A percentile compares a stretch with the other conserved stretches of the same genome.
These are phyloP conservation scores for Diorhabda carinulata DNA, from an alignment of 1,140 invertebrate species.

Conservation along the genomic window DNA sequence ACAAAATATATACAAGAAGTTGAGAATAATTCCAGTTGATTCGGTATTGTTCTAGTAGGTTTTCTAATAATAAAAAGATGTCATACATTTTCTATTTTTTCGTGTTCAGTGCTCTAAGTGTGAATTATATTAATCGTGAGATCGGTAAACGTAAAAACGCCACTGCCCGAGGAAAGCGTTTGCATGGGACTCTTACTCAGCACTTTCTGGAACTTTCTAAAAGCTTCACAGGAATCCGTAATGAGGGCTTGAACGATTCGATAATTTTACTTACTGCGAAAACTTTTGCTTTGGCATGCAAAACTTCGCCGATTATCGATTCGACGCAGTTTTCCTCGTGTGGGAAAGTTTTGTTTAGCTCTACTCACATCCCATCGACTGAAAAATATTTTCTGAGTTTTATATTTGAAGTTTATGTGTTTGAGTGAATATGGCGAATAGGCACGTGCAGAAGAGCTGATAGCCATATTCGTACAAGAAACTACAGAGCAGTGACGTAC, in stretches of 20 bases:
- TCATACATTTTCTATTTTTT: too few species aligned
- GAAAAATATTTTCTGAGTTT: slow-evolving; percentile 3
- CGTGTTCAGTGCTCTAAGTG: too few species aligned
- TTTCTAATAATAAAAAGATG: too few species aligned
- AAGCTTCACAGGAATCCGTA: slow-evolving; percentile 33
- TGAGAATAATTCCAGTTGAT: too few species aligned
- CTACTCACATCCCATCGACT: neutral
- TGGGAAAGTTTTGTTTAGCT: neutral
- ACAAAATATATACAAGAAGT: too few species aligned
- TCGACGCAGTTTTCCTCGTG: neutral
- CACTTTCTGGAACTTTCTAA: slow-evolving; percentile 28
- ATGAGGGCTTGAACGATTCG: slow-evolving; percentile 33
- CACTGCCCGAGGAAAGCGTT: neutral
- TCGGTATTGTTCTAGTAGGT: too few species aligned
- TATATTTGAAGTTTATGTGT: slow-evolving; percentile 3
- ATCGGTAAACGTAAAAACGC: neutral
- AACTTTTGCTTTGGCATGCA: slow-evolving; percentile 35
- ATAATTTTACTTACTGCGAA: slow-evolving; percentile 34
- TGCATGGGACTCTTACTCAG: slow-evolving; percentile 12
- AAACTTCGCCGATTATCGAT: slow-evolving; percentile 32
- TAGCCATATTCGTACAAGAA: too few species aligned
- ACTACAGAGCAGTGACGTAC: too few species aligned
- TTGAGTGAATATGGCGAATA: neutral
- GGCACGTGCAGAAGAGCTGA: neutral
- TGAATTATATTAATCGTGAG: too few species aligned